Conservation (phyloP, 2,797 vertebrate genomes). For the Falco cherrug region DNA sequence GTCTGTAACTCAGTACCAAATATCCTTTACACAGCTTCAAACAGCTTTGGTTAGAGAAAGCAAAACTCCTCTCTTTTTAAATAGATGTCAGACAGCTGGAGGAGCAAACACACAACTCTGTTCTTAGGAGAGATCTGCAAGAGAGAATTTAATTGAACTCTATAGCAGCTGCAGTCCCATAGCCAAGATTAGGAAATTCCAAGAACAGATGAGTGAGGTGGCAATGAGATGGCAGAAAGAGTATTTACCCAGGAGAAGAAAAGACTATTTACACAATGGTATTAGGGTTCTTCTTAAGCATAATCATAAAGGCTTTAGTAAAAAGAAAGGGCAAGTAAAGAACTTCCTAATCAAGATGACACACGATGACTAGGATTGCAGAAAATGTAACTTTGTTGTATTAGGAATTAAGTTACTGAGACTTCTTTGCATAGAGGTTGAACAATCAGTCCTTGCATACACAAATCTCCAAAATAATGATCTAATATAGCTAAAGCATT, state of each 20-base stretch:
- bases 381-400: not conserved
- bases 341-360: not conserved
- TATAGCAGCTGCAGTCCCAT: not conserved
- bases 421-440: not conserved
- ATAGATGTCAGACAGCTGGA: not conserved
- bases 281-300: not conserved
- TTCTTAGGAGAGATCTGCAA: not conserved
- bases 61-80: not conserved
- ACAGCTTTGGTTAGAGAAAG: not conserved
- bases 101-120: not conserved
- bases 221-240: conserved; percentile 1
- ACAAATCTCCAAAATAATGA: not conserved
- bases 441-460: not conserved
- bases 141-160: not conserved
- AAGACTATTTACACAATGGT: not conserved
- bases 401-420: not conserved
- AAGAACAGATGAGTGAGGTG: not conserved
- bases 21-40: not conserved
- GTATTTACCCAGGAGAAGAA: not conserved
- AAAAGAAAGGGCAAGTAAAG: not conserved
- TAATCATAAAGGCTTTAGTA: not conserved
- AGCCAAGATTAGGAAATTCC: not conserved
- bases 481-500: not conserved
- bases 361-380: not conserved
- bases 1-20: not conserved